A percentile compares a stretch with the other conserved stretches of the same genome.
Evolutionary conservation across 2,113 vertebrate species (phyloP).

Genomic region (Trichomycterus rosablanca): DNA sequence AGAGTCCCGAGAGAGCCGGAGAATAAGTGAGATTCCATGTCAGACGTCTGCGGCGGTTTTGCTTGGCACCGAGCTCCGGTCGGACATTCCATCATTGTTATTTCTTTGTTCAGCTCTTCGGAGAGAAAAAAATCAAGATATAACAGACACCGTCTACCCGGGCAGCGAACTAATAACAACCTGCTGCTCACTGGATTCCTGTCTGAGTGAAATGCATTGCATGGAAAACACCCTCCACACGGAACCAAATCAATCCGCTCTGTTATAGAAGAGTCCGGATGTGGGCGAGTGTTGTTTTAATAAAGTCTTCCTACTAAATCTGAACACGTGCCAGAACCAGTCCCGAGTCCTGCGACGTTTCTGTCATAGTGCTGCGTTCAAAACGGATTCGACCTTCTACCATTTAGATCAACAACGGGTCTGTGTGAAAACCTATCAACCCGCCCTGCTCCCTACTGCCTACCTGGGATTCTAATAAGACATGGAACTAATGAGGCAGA

Average conservation of each 20-base stretch:
- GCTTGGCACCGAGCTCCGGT: constrained; percentile 41
- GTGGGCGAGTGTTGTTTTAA: no score
- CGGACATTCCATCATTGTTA: constrained; percentile 38
- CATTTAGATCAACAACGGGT: no score
- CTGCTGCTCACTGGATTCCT: constrained; percentile 8
- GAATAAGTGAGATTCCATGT: constrained; percentile 43
- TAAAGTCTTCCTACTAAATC: no score
- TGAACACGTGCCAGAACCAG: no score
- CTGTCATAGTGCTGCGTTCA: no score
- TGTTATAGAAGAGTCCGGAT: constrained; percentile 6
- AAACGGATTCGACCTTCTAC: no score
- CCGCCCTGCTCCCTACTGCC: no score
- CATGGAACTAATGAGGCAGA: no score
- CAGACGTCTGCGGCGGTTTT: constrained; percentile 47
- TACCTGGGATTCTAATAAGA: no score
- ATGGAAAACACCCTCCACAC: neutral
- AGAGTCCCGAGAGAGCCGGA: constrained; percentile 43
- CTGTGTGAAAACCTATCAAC: no score
- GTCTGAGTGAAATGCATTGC: constrained; percentile 18
- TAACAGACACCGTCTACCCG: constrained; percentile 32
- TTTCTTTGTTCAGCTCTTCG: constrained; percentile 54
- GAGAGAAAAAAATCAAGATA: constrained; percentile 52
- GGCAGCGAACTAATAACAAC: constrained; percentile 10
- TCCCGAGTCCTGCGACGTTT: no score
- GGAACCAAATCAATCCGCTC: constrained; percentile 6